Base-by-base conservation (phyloP, 2,888 invertebrate genomes). In the Erannis defoliaria region DNA sequence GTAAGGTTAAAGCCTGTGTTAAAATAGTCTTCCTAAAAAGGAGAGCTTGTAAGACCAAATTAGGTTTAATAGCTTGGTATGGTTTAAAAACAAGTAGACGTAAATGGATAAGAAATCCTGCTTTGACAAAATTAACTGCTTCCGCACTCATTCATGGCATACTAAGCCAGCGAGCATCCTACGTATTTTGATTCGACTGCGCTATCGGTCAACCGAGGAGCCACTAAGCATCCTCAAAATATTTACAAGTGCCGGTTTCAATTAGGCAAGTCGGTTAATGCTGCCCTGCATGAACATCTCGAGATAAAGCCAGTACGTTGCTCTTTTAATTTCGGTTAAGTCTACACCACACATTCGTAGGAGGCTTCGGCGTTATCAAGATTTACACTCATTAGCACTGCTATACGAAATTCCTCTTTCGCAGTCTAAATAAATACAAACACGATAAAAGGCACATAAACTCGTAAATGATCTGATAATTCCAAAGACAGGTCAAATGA, bases 311-410 rank as follows among this genome's bases (percentile, higher is more conserved):
- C 50, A 40, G 84, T 65, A 81, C 86, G 73, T 83, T 87, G 85
- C 80, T 83, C 86, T 69, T 78, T 79, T 72, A 70, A 82, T 78
- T 85, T 85, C 84, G 89, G 89, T 86, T 78, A 89, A 70, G 77
- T 82, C 80, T 88, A 90, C 82, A 85, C 31, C 23, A 51, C 37
- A 42, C 55, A 51, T 48, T 57, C 59, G 57, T 40, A 53, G 64
- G 64, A 71, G 72, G 63, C 68, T 55, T 5, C 8, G 57, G 45
- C 75, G 71, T 71, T 81, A 80, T 82, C 50, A 50, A 69, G 64
- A 73, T 67, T 71, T 62, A 62, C 51, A 49, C 54, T 35, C 53
- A 64, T 64, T 63, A 68, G 64, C 55, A 57, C 40, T 33, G 54
- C 51, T 58, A 53, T 54, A 64, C 62, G 49, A 56, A 66, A 66